Base-by-base conservation (phyloP, 1,140 invertebrate genomes). In the Heliconius congener region DNA sequence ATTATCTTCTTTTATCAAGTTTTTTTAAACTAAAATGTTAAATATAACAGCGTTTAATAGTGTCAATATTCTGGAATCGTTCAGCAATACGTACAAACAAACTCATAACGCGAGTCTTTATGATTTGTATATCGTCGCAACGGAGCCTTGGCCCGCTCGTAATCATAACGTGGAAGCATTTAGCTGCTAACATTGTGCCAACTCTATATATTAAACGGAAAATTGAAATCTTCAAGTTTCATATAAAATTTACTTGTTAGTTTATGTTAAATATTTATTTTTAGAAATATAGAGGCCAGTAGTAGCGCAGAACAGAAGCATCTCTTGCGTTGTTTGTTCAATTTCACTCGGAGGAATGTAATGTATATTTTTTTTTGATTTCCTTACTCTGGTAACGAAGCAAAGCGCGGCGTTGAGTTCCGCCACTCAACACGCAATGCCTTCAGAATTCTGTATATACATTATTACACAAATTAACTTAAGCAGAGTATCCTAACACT, bases 81-180 rank as follows among this genome's bases (percentile, higher is more conserved):
- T 66, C 30, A 30, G 34, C 34, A 73, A 13, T 77, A 55, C 39
- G 72, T 74, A 74, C 66, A 52, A 81, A 74, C 46, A n/a, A 39
- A 77, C 46, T 81, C 79, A 71, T 83, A 77, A 83, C 52, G 73
- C 73, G 60, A 50, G 42, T 11, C 72, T 84, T 84, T 84, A 84
- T 74, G 83, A 82, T 82, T 78, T 82, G 83, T 84, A 34, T 84
- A 82, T 39, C 55, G 46, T 71, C 74, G 77, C 73, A 50, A 37
- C 74, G 46, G 74, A 75, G 71, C 75, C 82, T 83, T 79, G 80
- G 77, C 71, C n/a, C 23, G 71, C 39, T 79, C 77, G 77, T 82
- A 81, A 81, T 76, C 76, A 73, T 80, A 80, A 82, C 74, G 66
- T 82, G 81, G 81, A 79, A 80, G 80, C 80, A 82, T 76, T 80